Evolutionary conservation across 2,113 vertebrate species (phyloP).

Genomic region (Gobio gobio): DNA sequence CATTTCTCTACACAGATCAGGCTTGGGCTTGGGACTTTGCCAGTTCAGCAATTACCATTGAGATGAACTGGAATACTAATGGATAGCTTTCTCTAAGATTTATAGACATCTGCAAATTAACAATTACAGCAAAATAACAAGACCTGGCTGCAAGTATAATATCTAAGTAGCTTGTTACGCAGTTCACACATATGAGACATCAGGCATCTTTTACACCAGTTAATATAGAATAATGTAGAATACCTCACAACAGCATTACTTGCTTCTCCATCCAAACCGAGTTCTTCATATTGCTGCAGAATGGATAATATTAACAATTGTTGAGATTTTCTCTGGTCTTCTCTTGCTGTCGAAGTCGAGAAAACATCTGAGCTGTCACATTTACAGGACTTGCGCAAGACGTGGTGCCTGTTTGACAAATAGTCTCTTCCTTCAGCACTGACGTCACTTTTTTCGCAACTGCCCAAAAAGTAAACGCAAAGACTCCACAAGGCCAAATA

Average conservation of each 20-base stretch:
- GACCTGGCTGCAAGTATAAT: neutral
- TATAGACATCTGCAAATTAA: neutral
- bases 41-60: neutral
- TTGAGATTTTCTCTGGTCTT: neutral
- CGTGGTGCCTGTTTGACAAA: conserved; percentile 14
- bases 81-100: neutral
- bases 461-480: conserved; percentile 20
- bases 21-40: neutral
- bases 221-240: neutral
- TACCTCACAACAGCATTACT: conserved; percentile 25
- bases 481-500: conserved; percentile 34
- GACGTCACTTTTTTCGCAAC: conserved; percentile 25
- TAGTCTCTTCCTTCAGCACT: conserved; percentile 31
- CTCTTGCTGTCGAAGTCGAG: neutral
- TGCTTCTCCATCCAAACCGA: neutral
- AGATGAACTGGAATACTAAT: neutral
- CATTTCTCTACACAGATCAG: neutral
- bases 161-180: neutral
- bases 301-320: no score
- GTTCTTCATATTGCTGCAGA: neutral
- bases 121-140: neutral
- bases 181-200: neutral
- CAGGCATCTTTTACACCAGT: neutral
- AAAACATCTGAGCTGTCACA: conserved; percentile 8
- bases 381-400: conserved; percentile 17